These are phyloP conservation scores for Eriosoma lanigerum DNA, from an alignment of 1,140 invertebrate species.

Conservation along the genomic window DNA sequence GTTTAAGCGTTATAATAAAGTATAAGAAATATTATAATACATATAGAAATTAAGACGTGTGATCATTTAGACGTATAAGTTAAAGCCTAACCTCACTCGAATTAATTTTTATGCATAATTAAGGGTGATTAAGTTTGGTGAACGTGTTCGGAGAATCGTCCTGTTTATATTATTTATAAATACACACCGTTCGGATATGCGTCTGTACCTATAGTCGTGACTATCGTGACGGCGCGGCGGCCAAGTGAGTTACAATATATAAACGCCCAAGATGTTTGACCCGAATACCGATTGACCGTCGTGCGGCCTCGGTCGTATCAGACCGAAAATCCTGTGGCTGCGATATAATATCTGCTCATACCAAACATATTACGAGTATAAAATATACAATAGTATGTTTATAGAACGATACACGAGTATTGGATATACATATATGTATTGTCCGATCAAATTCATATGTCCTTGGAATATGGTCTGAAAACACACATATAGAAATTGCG, in stretches of 20 bases:
- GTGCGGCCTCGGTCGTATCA: slow-evolving; percentile 34
- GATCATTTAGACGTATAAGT: too few relatives aligned
- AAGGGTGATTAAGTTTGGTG: too few relatives aligned
- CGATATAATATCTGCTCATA: not conserved
- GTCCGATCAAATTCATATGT: not conserved
- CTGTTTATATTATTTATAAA: too few relatives aligned
- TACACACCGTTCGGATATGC: not conserved
- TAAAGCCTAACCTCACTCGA: too few relatives aligned
- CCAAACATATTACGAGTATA: not conserved
- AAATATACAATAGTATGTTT: not conserved
- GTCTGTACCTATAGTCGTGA: not conserved
- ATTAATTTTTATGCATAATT: too few relatives aligned
- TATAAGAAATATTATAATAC: too few relatives aligned
- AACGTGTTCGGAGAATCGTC: too few relatives aligned
- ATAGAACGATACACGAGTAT: not conserved
- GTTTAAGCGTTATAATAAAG: too few relatives aligned
- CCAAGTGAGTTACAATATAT: slow-evolving; percentile 45
- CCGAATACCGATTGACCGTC: slow-evolving; percentile 49
- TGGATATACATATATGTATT: not conserved
- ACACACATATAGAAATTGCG: not conserved
- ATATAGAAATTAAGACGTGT: too few relatives aligned
- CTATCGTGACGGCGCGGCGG: slow-evolving; percentile 37
- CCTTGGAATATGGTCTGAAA: not conserved
- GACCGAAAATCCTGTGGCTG: slow-evolving; percentile 18
- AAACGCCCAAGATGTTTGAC: slow-evolving; percentile 39